Evolutionary conservation across 2,797 vertebrate genomes (phyloP).

Genomic region (Pachyuromys duprasi): DNA sequence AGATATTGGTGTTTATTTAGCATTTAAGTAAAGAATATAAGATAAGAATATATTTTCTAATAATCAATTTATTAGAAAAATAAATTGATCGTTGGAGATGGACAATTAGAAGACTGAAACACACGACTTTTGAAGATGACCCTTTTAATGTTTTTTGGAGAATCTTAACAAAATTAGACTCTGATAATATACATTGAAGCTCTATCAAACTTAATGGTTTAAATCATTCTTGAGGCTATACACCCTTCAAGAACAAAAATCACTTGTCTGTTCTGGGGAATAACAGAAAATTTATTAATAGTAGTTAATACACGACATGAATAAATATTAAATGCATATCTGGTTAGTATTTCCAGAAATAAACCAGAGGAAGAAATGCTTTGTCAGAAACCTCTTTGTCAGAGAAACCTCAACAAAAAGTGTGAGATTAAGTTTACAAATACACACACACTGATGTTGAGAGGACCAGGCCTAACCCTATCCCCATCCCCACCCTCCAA

Average conservation of each 20-base stretch:
- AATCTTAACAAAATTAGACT: background rate
- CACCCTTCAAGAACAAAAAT: background rate
- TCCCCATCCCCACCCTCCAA: too few relatives aligned
- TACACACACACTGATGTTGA: background rate
- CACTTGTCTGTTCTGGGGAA: background rate
- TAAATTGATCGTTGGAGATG: background rate
- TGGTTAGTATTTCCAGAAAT: background rate
- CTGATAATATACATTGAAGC: background rate
- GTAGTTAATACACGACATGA: background rate
- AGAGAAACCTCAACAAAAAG: background rate
- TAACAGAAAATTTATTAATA: background rate
- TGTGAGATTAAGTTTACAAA: background rate
- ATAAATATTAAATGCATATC: background rate
- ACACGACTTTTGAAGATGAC: background rate
- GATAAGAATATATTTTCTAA: too few relatives aligned
- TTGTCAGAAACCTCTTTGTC: background rate
- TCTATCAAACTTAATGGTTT: background rate
- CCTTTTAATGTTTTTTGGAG: background rate
- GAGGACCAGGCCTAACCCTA: too few relatives aligned
- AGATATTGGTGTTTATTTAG: background rate
- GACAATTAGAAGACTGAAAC: background rate
- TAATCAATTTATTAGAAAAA: too few relatives aligned
- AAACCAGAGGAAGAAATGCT: background rate
- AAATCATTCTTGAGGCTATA: background rate
- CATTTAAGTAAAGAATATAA: background rate